These are phyloP conservation scores for Agelaius tricolor DNA, from an alignment of 2,113 vertebrate genomes.

Conservation along the genomic window DNA sequence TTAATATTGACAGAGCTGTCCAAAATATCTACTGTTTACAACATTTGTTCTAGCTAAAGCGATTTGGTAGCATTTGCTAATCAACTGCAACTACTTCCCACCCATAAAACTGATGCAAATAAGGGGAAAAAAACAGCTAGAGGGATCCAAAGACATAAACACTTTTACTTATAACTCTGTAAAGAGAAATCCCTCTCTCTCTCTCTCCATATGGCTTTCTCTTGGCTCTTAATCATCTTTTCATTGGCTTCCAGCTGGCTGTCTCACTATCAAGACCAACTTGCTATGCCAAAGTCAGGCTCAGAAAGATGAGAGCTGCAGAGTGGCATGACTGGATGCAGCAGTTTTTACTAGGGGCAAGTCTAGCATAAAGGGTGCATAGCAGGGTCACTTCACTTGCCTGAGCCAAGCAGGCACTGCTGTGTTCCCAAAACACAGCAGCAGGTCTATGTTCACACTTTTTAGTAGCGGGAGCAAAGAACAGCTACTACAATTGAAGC, in stretches of 20 bases:
- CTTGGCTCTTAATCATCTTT: constrained; percentile 63
- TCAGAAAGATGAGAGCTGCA: neutral
- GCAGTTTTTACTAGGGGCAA: neutral
- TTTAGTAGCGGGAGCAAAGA: neutral
- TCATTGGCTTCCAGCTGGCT: constrained; percentile 61
- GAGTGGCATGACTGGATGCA: neutral
- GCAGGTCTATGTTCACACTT: neutral
- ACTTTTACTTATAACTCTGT: constrained; percentile 56
- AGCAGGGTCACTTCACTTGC: neutral
- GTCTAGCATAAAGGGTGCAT: neutral
- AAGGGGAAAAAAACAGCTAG: constrained; percentile 3
- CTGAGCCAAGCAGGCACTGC: neutral
- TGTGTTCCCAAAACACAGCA: neutral
- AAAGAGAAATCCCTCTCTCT: constrained; percentile 62
- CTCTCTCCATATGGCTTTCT: constrained; percentile 65
- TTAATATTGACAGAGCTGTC: constrained; percentile 26
- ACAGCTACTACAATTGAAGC: neutral
- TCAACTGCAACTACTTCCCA: constrained; percentile 48
- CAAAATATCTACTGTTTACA: constrained; percentile 33
- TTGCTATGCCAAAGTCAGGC: constrained; percentile 42
- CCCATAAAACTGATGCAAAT: constrained; percentile 37
- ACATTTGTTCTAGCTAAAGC: constrained; percentile 53
- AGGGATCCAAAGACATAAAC: constrained; percentile 59
- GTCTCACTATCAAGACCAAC: constrained; percentile 58
- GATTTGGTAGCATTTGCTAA: constrained; percentile 37